Evolutionary conservation across 2,888 invertebrate genomes (phyloP), one percentile per base, ranked within the genome.

Genomic region (Pecten maximus): DNA sequence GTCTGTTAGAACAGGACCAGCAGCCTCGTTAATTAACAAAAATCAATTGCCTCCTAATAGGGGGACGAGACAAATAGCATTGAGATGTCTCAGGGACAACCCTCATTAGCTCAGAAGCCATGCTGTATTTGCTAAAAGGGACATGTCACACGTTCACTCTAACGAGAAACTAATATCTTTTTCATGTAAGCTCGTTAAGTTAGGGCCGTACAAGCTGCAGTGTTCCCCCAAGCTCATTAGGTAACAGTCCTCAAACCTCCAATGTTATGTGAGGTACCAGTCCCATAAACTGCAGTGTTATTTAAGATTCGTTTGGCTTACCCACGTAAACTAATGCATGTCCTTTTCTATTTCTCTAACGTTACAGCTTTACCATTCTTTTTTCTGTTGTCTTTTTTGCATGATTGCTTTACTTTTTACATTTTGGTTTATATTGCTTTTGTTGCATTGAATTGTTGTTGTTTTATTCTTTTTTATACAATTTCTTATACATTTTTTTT

Each of bases 91-190:
- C 23, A 74, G 74, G 74, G 74, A 74, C 74, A 74, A 74, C 28
- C 74, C 74, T 74, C 74, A 74, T 74, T 74, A 74, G 35, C 35
- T 28, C 28, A 74, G 35, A 35, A 74, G 74, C 74, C 74, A 74
- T 74, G 74, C 15, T 28, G 74, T 74, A 74, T 35, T 28, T 74
- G 74, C 35, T 74, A 74, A 74, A 74, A 74, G 74, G 74, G 74
- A 74, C 74, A 74, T 74, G 74, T 74, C 74, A 74, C 74, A 74
- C 74, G 28, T 74, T 10, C 6, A 74, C 35, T 12, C 74, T 74
- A 74, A 74, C 74, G 74, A 74, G 74, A 74, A 74, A 74, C 74
- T 74, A 74, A 74, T 74, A 74, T 35, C 74, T 74, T 74, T 74
- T 74, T 1, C 35, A 35, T 74, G 74, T 74, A 74, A 74, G 74